Conservation (phyloP, 2,888 invertebrate genomes). For the Zeuzera pyrina region DNA sequence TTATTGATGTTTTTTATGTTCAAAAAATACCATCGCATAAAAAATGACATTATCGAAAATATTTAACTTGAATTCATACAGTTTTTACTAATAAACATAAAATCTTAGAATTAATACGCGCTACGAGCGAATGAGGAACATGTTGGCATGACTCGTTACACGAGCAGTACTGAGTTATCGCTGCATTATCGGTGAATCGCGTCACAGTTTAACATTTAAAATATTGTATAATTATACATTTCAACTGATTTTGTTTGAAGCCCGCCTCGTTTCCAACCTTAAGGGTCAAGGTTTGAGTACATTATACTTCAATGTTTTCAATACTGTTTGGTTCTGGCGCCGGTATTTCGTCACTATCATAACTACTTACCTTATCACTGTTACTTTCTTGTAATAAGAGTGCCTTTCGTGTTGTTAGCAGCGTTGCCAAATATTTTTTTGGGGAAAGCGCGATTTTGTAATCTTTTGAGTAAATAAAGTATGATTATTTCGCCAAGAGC, state of each 20-base stretch:
- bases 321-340: not conserved
- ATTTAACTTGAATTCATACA: too few relatives aligned
- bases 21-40: slow-evolving; percentile 43
- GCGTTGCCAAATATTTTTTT: too few relatives aligned
- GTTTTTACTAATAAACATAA: too few relatives aligned
- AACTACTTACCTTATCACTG: too few relatives aligned
- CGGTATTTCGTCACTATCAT: too few relatives aligned
- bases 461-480: too few relatives aligned
- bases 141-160: slow-evolving; percentile 21
- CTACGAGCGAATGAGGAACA: slow-evolving; percentile 8
- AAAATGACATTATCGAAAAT: slow-evolving; percentile 49
- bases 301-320: too few relatives aligned
- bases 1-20: slow-evolving; percentile 39
- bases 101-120: too few relatives aligned
- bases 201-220: slow-evolving; percentile 40
- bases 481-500: too few relatives aligned
- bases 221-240: slow-evolving; percentile 36
- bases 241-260: slow-evolving; percentile 23
- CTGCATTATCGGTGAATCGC: slow-evolving; percentile 38
- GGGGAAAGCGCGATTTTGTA: too few relatives aligned
- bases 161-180: slow-evolving; percentile 47
- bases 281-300: slow-evolving; percentile 29
- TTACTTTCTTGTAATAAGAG: too few relatives aligned
- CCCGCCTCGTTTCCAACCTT: slow-evolving; percentile 18
- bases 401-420: too few relatives aligned